Base-by-base conservation (phyloP, 2,113 vertebrate genomes). In the Pogonocichla stellata region DNA sequence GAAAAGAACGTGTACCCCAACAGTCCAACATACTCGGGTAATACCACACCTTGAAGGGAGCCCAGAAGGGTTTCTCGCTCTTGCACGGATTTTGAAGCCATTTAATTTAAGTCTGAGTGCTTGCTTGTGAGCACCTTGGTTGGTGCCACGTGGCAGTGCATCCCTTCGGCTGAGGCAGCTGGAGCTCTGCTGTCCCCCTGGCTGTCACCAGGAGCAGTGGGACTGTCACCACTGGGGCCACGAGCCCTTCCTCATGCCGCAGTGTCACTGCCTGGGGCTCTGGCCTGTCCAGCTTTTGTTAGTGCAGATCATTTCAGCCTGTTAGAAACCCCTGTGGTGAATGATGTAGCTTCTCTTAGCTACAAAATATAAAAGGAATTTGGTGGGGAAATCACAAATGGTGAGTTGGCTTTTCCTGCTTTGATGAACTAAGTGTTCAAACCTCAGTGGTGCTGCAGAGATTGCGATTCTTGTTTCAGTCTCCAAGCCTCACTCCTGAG, bases 341-440 rank as follows among this genome's bases (percentile, higher is more conserved):
- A 25, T 84, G 81, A 72, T 58, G 56, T 26, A 28, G 72, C 80
- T 94, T 77, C 75, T 92, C 31, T 85, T 73, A 79, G 62, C 78
- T 95, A 80, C 61, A 80, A 93, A 96, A 93, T 79, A 45, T 12
- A 64, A 74, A 95, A 97, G 93, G 71, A 97, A 95, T 94, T 94
- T 79, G 70, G 33, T 58, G 93, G 53, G 40, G 66, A 96, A 96
- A 85, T 85, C 50, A 84, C 89, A 96, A 96, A 80, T 2, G 36
- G 45, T 80, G 88, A 80, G 25, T 74, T 74, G 31, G 10, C 22
- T 75, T 91, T 88, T 71, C 75, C 66, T 71, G 51, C 53, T 61
- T 67, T 48, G 51, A 50, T 89, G 86, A 92, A 53, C 86, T 5
- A 42, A 92, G 38, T 31, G 15, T 67, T 96, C 48, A 62, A 83